Evolutionary conservation across 2,797 vertebrate genomes (phyloP), one percentile per base, ranked within the genome.

Genomic region (Clarias pachynema): DNA sequence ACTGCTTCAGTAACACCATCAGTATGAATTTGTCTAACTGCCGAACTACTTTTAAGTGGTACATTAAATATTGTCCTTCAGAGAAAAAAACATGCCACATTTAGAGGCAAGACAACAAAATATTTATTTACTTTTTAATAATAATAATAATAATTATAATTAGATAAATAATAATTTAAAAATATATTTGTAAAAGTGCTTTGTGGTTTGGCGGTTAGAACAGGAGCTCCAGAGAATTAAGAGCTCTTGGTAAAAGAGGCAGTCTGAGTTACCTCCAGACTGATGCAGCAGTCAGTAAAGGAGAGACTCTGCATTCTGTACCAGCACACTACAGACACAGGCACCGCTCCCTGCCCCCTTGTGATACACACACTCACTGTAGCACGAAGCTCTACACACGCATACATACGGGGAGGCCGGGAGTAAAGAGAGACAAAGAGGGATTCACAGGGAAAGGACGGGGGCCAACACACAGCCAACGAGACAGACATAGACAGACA

Each of bases 231-330:
- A 53, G 57, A 26, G 29, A 65, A 40, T 79, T 60, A 31, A 63
- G 20, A 68, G 40, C n/a, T 79, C 63, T 65, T 37, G 75, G 59
- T 73, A 44, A 79, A 49, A 69, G 59, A 79, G 49, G 62, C 78
- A 74, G 68, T 90, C 85, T 90, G 91, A 91, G 89, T 96, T 97
- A 97, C 96, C 96, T 97, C 96, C 87, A 95, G 93, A 92, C 95
- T 95, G 90, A 93, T 95, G 95, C 95, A 95, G 95, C 94, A 95
- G 94, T 96, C 96, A 95, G 95, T 94, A 96, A 96, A 95, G 94
- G 95, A 96, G 92, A 96, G 94, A 94, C 94, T 96, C 94, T 96
- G 95, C 93, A 95, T 94, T 94, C 94, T 94, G 94, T 96, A 96
- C 96, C 96, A 96, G 95, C 95, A 95, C 94, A 96, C 94, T 94